phyloP scores from a whole-genome alignment of 1,140 invertebrate genomes.

The Triops cancriformis region DNA sequence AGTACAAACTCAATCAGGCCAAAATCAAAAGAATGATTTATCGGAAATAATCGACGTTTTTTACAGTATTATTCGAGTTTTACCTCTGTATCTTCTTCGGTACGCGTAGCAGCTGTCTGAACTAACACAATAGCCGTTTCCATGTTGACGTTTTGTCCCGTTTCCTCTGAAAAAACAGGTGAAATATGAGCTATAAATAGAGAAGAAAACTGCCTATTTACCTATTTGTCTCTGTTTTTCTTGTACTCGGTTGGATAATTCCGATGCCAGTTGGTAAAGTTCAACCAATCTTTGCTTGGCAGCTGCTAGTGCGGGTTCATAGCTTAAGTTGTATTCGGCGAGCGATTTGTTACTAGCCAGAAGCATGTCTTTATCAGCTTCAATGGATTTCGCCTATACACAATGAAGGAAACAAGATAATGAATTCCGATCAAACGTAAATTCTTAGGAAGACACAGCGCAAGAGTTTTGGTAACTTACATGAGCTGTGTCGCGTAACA shows the following conservation, averaged over 20 bases:
- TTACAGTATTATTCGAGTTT: not conserved
- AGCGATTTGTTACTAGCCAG: constrained; percentile 74
- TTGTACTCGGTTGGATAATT: constrained; percentile 56
- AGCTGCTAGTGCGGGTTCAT: constrained; percentile 68
- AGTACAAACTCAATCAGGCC: no score
- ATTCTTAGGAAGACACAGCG: not conserved
- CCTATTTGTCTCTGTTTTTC: constrained; percentile 41
- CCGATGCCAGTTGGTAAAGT: constrained; percentile 56
- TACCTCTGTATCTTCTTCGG: constrained; percentile 78
- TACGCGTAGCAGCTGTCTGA: constrained; percentile 73
- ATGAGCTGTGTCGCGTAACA: constrained; percentile 67
- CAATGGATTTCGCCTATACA: constrained; percentile 62
- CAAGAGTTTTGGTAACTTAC: constrained; percentile 43
- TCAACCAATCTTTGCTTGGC: constrained; percentile 57
- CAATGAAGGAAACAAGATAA: constrained; percentile 31
- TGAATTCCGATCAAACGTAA: not conserved
- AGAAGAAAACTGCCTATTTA: constrained; percentile 28
- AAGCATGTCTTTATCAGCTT: constrained; percentile 71
- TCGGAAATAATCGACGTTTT: not conserved
- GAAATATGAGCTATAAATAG: constrained; percentile 7
- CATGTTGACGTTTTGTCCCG: constrained; percentile 39
- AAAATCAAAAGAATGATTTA: not conserved
- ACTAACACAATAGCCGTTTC: constrained; percentile 73
- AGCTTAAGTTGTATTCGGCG: constrained; percentile 75
- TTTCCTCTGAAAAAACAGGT: not conserved